A percentile compares a stretch with the other conserved stretches of the same genome.
Evolutionary conservation across 2,113 vertebrate genomes (phyloP).

Genomic region (Macquaria australasica): DNA sequence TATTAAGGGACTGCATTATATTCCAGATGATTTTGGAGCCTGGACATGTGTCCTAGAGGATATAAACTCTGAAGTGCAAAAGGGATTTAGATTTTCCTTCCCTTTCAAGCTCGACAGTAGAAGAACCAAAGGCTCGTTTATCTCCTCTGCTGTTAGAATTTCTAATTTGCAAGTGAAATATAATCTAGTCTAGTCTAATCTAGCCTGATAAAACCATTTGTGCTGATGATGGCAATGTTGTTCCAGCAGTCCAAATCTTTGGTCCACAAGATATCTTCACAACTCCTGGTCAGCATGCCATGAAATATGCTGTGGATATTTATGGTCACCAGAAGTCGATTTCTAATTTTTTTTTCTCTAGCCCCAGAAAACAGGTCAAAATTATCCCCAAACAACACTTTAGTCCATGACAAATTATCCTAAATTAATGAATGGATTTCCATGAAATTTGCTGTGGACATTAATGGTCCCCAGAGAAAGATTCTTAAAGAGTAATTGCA

Average conservation of each 20-base stretch:
- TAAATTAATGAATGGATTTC: neutral
- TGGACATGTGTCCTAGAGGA: constrained; percentile 44
- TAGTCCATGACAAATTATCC: neutral
- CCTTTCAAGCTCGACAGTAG: neutral
- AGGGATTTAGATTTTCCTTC: neutral
- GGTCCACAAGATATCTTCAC: neutral
- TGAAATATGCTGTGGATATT: neutral
- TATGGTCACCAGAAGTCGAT: neutral
- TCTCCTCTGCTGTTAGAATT: neutral
- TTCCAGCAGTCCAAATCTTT: neutral
- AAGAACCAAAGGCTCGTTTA: constrained; percentile 9
- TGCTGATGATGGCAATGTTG: constrained; percentile 12
- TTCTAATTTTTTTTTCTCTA: neutral
- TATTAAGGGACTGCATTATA: constrained; percentile 19
- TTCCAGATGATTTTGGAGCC: constrained; percentile 35
- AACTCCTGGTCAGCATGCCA: neutral
- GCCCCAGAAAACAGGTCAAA: neutral
- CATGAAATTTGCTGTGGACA: neutral
- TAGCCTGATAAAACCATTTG: neutral
- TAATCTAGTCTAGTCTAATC: neutral
- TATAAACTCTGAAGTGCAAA: constrained; percentile 30
- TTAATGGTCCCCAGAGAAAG: neutral
- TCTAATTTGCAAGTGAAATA: constrained; percentile 6
- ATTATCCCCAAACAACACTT: neutral
- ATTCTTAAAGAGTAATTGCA: neutral